Base-by-base conservation (phyloP, 2,113 vertebrate species). In the Calidris pygmaea region DNA sequence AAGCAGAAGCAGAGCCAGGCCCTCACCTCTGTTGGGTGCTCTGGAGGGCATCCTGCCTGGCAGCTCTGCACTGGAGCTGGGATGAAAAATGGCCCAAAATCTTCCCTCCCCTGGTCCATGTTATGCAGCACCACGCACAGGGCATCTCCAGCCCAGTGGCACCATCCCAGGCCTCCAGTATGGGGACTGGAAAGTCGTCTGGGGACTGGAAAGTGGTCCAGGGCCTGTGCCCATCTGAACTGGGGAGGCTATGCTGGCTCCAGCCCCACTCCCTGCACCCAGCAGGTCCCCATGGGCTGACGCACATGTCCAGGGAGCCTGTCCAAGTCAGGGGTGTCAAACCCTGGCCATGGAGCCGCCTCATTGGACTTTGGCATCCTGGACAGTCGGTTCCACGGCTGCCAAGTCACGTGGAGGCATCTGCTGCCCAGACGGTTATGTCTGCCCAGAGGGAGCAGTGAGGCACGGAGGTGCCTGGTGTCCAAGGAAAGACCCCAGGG, bases 11-110 rank as follows among this genome's bases (percentile, higher is more conserved):
- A 47, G 41, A 80, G 29, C 20, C 10, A 30, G 50, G 22, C 5
- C 12, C 24, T 23, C 2, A 0, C 47, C 17, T 41, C 34, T 0
- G 0, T 1, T 2, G 14, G 21, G 27, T 41, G 52, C 41, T 55
- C 23, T 50, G 48, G 23, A 14, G 43, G n/a, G 39, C 6, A 7
- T 7, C 26, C n/a, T 59, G 39, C 53, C 45, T 67, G 59, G 52
- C 22, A 71, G 34, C 35, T 24, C 3, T 21, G 53, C 2, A 0
- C 20, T 34, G 21, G 10, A 7, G 22, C 56, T 48, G 65, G 30
- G 30, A n/a, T 22, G 10, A 77, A 5, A 5, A 19, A 39, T 55
- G n/a, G 32, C 4, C 67, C 39, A 37, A 19, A 27, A 84, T 22
- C 16, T 27, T 52, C 43, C 21, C 35, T 74, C 17, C 35, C 39